phyloP scores from a whole-genome alignment of 2,888 invertebrate species.

The Tipula helvola region DNA sequence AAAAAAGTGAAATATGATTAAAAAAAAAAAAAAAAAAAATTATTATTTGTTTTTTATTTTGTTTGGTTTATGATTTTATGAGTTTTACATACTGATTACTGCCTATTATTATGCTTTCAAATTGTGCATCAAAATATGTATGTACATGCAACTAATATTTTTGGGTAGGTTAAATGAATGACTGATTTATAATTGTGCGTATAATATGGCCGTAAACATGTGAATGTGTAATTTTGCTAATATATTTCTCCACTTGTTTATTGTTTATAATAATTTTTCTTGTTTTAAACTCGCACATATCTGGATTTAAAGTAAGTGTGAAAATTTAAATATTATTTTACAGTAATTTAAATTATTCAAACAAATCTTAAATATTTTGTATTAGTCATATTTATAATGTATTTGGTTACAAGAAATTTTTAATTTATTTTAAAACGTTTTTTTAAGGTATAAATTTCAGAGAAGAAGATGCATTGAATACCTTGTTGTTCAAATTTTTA shows the following conservation, averaged over 20 bases:
- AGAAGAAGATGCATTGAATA: too few species aligned
- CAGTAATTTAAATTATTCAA: neutral
- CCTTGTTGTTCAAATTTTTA: too few species aligned
- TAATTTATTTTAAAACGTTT: too few species aligned
- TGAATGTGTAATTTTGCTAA: neutral
- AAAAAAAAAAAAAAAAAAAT: neutral
- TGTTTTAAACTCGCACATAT: neutral
- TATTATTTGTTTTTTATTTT: neutral
- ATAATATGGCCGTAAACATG: neutral
- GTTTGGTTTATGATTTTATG: neutral
- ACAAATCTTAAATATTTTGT: neutral
- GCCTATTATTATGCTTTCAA: neutral
- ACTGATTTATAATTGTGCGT: neutral
- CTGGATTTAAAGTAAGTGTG: neutral
- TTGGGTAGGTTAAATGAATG: neutral
- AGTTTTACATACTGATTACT: neutral
- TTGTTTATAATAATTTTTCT: neutral
- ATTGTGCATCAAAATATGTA: neutral
- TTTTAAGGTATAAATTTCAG: too few species aligned
- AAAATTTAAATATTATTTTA: neutral
- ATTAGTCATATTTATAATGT: too few species aligned
- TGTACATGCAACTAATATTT: neutral
- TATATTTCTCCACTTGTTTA: neutral
- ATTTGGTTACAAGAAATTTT: too few species aligned
- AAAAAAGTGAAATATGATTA: neutral